phyloP scores from a whole-genome alignment of 2,113 vertebrate species.

The Eudyptes chrysolophus region DNA sequence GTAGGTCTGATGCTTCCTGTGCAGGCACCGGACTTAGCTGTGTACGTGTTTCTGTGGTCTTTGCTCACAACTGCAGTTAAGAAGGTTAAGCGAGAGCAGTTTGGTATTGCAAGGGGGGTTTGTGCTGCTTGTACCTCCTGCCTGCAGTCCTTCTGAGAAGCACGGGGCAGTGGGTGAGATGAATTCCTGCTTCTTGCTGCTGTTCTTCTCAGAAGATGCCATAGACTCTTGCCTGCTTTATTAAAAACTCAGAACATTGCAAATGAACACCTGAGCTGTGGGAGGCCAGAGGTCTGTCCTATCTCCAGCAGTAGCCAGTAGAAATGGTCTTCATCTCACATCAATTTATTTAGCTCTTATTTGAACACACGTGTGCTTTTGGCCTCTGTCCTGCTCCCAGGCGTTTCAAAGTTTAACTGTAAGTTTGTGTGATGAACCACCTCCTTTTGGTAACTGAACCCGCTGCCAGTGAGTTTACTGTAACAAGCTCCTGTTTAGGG shows the following conservation, averaged over 20 bases:
- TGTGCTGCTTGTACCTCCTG: background rate
- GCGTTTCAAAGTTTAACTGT: background rate
- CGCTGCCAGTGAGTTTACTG: background rate
- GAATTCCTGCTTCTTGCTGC: background rate
- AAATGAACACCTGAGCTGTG: background rate
- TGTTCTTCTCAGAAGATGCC: background rate
- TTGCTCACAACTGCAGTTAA: background rate
- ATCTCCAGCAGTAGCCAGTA: background rate
- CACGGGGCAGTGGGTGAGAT: background rate
- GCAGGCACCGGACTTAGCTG: background rate
- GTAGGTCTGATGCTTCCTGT: background rate
- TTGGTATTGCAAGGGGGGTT: background rate
- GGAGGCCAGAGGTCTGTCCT: background rate
- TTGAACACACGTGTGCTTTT: background rate
- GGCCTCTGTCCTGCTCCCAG: background rate
- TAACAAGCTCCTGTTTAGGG: background rate
- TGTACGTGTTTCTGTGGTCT: accelerated
- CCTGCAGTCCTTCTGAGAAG: accelerated
- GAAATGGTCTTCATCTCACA: background rate
- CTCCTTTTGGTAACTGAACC: background rate
- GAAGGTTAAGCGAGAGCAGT: background rate
- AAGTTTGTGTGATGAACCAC: background rate
- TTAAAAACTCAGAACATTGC: background rate
- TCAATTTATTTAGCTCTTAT: background rate
- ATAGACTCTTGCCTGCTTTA: background rate